Conservation (phyloP, 1,140 invertebrate genomes). For the Cyclargus thomasi region DNA sequence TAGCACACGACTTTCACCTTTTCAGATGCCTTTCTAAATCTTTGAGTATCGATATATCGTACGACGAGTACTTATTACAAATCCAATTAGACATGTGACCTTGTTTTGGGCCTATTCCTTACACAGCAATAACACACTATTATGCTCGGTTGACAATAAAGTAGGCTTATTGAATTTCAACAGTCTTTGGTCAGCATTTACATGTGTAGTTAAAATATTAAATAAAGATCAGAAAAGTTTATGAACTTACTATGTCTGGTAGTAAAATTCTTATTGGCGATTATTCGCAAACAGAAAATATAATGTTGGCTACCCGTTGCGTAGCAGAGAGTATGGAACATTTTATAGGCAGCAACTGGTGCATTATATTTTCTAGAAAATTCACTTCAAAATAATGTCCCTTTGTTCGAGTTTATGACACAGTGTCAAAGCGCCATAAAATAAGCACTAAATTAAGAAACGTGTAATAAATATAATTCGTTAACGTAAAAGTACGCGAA, state of each 20-base stretch:
- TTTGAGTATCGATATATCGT: slow-evolving; percentile 8
- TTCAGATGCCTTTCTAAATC: slow-evolving; percentile 69
- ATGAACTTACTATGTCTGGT: too few relatives aligned
- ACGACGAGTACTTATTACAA: not conserved
- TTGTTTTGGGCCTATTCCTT: too few relatives aligned
- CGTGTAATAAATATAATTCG: slow-evolving; percentile 42
- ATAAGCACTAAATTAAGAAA: slow-evolving; percentile 44
- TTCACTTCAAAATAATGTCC: slow-evolving; percentile 16
- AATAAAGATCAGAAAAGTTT: too few relatives aligned
- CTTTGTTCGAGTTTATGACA: slow-evolving; percentile 25
- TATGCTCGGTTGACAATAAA: too few relatives aligned
- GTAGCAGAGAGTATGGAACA: not conserved
- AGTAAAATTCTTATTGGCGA: too few relatives aligned
- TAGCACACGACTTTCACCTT: slow-evolving; percentile 71
- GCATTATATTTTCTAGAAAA: not conserved
- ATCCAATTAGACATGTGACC: too few relatives aligned
- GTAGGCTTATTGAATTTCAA: too few relatives aligned
- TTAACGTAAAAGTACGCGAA: slow-evolving; percentile 52
- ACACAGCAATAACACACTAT: too few relatives aligned
- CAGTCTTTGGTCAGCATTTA: too few relatives aligned
- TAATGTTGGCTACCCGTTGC: not conserved
- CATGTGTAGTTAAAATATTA: too few relatives aligned
- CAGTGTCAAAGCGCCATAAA: slow-evolving; percentile 39
- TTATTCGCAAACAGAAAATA: too few relatives aligned
- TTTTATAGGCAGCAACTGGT: not conserved